Base-by-base conservation (phyloP, 2,888 invertebrate species). In the Ochropacha duplaris region DNA sequence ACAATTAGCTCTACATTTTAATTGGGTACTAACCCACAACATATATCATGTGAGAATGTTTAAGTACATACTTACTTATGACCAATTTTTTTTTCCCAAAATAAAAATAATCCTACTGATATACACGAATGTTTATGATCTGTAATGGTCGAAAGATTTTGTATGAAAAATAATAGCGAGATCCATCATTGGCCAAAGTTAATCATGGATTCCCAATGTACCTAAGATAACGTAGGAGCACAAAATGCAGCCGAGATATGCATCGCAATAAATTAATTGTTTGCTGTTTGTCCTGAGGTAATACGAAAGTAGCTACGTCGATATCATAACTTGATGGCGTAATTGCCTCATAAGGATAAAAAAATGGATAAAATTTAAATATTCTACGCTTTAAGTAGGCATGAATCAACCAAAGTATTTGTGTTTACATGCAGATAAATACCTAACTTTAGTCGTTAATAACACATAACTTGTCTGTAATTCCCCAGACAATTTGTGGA, bases 1-100 rank as follows among this genome's bases (percentile, higher is more conserved):
- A 74, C 84, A 86, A 86, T 86, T 86, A 81, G 78, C 60, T 74
- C 55, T 65, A 61, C 62, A 60, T 70, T 74, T n/a, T 44, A n/a
- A 44, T n/a, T 58, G 31, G 31, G 31, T 12, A 31, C 31, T 12
- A 31, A 66, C 59, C n/a, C 4, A 68, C 58, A 57, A 57, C 57
- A 50, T 36, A 39, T 49, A 54, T 19, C 49, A n/a, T 56, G 54
- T 39, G 49, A 44, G 14, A 54, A 62, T 22, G 8, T 26, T 22
- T 24, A 24, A 54, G n/a, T 22, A 22, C 22, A 19, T 8, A 19
- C 0, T 0, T 19, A 19, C 12, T 19, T 5, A 19, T 44, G 9
- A 44, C 19, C 5, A n/a, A n/a, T 36, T 12, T 12, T 31, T 31
- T 31, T 31, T 31, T 28, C 9, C 28, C n/a, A n/a, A n/a, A n/a